Conservation (phyloP, 2,888 invertebrate genomes). For the Drosophila melanocephala region DNA sequence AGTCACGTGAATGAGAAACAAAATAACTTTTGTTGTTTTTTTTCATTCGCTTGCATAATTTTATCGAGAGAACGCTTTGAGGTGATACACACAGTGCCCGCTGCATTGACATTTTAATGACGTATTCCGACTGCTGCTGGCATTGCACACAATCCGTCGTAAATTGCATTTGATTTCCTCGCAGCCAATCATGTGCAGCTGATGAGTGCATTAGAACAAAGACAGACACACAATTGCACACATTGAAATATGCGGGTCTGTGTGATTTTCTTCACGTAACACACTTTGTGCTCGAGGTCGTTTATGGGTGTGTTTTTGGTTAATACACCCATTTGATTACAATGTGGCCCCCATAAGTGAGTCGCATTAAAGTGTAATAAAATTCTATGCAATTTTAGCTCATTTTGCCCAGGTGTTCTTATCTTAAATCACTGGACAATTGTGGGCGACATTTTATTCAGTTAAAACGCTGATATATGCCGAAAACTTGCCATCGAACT, state of each 20-base stretch:
- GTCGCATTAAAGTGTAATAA: constrained; percentile 2
- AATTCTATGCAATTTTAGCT: not conserved
- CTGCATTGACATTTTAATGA: constrained; percentile 33
- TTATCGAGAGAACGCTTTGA: not conserved
- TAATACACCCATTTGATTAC: constrained; percentile 1
- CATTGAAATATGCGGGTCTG: constrained; percentile 53
- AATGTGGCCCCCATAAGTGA: constrained; percentile 22
- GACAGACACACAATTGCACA: not conserved
- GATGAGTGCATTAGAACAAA: constrained; percentile 35
- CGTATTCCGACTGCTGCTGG: constrained; percentile 52
- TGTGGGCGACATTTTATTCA: not conserved
- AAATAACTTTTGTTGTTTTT: not conserved
- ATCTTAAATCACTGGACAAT: too few relatives aligned
- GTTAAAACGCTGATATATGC: not conserved
- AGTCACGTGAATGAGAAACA: not conserved
- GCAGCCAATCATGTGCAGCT: constrained; percentile 46
- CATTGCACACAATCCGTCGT: constrained; percentile 53
- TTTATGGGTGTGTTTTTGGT: constrained; percentile 45
- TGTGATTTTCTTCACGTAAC: constrained; percentile 48
- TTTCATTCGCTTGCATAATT: not conserved
- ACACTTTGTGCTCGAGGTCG: constrained; percentile 22
- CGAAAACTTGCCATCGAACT: too few relatives aligned
- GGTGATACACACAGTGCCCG: constrained; percentile 33
- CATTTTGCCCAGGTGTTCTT: not conserved
- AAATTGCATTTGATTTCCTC: constrained; percentile 35